Percentiles rank a stretch among this genome's conserved stretches.
Evolutionary conservation across 37 sponge, comb jelly and placozoan species (phyloP).

Genomic region (Halisarca cf. caerulea): DNA sequence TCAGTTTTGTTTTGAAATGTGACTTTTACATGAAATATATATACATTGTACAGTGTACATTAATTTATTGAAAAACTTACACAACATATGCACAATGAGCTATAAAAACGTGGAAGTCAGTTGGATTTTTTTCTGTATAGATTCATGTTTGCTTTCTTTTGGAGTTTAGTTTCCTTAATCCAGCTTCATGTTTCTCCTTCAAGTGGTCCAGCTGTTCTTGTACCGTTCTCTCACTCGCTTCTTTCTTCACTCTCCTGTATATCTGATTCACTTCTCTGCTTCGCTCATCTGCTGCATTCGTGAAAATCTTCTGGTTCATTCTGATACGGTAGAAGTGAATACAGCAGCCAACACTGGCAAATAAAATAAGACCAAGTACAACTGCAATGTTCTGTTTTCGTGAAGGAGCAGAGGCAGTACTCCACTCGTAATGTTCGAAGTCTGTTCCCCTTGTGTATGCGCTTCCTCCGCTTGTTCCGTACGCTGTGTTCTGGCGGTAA

Average conservation of each 20-base stretch:
- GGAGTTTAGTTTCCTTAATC: neutral
- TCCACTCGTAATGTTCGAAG: neutral
- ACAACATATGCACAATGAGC: too few relatives aligned
- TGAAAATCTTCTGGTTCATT: neutral
- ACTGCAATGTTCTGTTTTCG: neutral
- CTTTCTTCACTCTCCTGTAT: neutral
- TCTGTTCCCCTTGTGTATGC: neutral
- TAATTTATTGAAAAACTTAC: too few relatives aligned
- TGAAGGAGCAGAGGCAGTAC: neutral
- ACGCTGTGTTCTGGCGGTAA: neutral
- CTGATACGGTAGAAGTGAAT: conserved; percentile 8
- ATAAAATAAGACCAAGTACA: neutral
- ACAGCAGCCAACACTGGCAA: neutral
- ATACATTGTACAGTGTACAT: too few relatives aligned
- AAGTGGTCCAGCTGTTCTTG: conserved; percentile 20
- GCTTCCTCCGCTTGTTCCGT: neutral
- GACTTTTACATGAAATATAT: too few relatives aligned
- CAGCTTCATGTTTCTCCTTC: neutral
- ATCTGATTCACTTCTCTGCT: neutral
- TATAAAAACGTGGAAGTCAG: too few relatives aligned
- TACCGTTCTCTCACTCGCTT: neutral
- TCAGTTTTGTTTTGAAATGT: too few relatives aligned
- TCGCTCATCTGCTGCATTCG: neutral
- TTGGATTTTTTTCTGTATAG: too few relatives aligned
- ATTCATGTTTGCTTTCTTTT: too few relatives aligned